phyloP scores from a whole-genome alignment of 2,113 vertebrate genomes.

The Canis aureus region DNA sequence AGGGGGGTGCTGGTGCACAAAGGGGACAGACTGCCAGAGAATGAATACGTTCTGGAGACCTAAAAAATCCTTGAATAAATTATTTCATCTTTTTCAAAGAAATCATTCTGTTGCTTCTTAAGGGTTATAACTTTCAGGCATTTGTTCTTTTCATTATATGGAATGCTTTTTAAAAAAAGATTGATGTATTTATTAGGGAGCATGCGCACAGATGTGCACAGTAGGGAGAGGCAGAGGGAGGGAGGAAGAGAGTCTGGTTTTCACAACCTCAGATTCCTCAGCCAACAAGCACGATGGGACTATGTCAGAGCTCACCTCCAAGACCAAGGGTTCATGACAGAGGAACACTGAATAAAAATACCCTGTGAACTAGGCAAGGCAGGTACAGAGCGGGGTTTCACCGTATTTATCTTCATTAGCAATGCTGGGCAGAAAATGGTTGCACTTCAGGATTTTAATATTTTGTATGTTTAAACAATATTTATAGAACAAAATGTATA shows the following conservation, averaged over 20 bases:
- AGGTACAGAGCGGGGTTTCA: neutral
- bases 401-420: neutral
- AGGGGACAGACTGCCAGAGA: neutral
- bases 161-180: neutral
- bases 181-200: neutral
- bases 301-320: neutral
- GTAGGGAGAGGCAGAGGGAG: neutral
- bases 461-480: neutral
- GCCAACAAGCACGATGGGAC: too few relatives aligned
- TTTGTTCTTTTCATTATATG: neutral
- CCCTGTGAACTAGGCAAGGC: accelerated
- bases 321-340: neutral
- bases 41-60: neutral
- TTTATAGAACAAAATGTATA: neutral
- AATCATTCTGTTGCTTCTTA: neutral
- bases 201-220: neutral
- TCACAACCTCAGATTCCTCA: neutral
- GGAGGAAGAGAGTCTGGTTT: too few relatives aligned
- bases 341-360: neutral
- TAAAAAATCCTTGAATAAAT: neutral
- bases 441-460: neutral
- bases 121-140: neutral
- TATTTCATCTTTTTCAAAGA: neutral
- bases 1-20: neutral
- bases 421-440: neutral